Conservation (phyloP, 2,888 invertebrate species). For the Baronia brevicornis region DNA sequence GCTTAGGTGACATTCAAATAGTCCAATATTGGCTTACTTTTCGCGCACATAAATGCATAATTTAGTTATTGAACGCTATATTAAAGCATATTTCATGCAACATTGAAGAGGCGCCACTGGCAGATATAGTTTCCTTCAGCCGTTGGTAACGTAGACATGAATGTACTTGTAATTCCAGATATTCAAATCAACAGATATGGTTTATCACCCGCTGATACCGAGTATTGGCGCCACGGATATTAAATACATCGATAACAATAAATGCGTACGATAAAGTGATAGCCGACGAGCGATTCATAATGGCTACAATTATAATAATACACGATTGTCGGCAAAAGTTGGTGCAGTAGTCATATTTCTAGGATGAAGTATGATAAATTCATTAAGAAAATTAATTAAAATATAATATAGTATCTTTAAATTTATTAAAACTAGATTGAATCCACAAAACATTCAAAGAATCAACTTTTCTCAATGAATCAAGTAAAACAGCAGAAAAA, state of each 20-base stretch:
- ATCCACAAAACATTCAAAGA: no score
- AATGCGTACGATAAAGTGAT: constrained; percentile 27
- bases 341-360: constrained; percentile 6
- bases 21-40: no score
- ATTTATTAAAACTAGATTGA: no score
- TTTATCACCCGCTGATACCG: constrained; percentile 24
- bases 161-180: constrained; percentile 18
- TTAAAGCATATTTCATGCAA: no score
- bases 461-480: no score
- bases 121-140: constrained; percentile 7
- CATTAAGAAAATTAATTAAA: constrained; percentile 1
- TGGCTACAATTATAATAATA: constrained; percentile 19
- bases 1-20: no score
- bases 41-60: no score
- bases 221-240: constrained; percentile 34
- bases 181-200: constrained; percentile 21
- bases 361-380: constrained; percentile 5
- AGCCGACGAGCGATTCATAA: constrained; percentile 22
- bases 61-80: no score
- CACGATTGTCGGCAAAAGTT: constrained; percentile 10
- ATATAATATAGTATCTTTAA: no score
- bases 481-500: no score
- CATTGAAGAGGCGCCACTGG: constrained; percentile 1
- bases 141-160: constrained; percentile 6
- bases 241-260: constrained; percentile 29